phyloP scores from a whole-genome alignment of 1,140 invertebrate genomes.

The Yoshiicerus persimilis region DNA sequence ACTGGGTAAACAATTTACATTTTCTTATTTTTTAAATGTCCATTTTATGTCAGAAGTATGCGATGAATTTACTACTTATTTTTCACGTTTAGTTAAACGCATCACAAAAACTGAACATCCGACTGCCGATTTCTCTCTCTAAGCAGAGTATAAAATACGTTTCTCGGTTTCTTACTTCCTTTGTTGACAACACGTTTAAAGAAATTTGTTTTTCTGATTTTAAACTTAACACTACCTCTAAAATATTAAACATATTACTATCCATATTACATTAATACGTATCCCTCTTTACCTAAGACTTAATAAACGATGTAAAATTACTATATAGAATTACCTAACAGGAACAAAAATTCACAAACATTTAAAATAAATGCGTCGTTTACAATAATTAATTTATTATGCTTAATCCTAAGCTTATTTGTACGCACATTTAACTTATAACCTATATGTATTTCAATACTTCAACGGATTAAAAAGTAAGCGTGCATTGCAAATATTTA shows the following conservation, averaged over 20 bases:
- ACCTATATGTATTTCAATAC: background rate
- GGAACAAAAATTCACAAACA: background rate
- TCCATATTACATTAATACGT: too few species aligned
- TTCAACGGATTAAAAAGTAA: background rate
- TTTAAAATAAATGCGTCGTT: background rate
- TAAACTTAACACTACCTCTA: background rate
- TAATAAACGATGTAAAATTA: background rate
- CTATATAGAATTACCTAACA: background rate
- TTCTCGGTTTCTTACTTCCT: background rate
- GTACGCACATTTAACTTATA: too few species aligned
- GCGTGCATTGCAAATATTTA: background rate
- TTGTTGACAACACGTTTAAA: background rate
- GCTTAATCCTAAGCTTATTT: too few species aligned
- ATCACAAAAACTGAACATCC: constrained; percentile 16
- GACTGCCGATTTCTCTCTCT: background rate
- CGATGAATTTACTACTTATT: background rate
- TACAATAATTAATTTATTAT: too few species aligned
- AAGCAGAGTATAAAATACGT: constrained; percentile 4
- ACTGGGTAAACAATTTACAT: background rate
- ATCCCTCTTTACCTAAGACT: background rate
- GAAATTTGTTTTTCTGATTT: background rate
- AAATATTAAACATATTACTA: background rate
- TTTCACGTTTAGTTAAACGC: background rate
- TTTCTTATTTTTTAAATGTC: background rate
- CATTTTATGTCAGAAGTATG: background rate